phyloP scores from a whole-genome alignment of 2,888 invertebrate genomes.

The Plagodis pulveraria region DNA sequence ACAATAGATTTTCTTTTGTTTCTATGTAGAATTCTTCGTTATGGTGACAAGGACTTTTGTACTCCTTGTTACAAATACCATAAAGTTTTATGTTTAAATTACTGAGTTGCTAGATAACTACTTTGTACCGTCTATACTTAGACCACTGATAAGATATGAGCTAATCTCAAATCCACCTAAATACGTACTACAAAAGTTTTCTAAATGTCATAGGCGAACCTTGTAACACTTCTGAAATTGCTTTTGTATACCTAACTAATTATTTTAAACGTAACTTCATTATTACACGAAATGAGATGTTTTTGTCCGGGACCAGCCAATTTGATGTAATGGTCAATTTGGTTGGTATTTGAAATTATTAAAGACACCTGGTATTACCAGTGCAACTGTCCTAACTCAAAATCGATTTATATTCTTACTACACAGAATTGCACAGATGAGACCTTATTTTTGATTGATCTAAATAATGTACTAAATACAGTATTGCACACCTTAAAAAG shows the following conservation, averaged over 20 bases:
- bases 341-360: not conserved
- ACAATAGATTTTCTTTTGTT: too few species aligned
- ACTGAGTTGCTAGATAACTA: constrained; percentile 13
- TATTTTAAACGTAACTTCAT: constrained; percentile 63
- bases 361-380: too few species aligned
- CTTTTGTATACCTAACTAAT: constrained; percentile 51
- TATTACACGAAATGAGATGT: constrained; percentile 53
- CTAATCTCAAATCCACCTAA: constrained; percentile 40
- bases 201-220: constrained; percentile 63
- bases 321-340: constrained; percentile 58
- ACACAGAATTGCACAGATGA: too few species aligned
- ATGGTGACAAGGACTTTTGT: too few species aligned
- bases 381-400: too few species aligned
- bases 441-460: too few species aligned
- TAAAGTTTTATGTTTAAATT: constrained; percentile 9
- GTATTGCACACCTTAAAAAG: too few species aligned
- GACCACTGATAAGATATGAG: constrained; percentile 38
- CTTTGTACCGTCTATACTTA: constrained; percentile 20
- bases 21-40: too few species aligned
- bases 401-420: too few species aligned
- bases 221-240: constrained; percentile 72
- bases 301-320: constrained; percentile 51
- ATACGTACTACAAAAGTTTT: constrained; percentile 42
- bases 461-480: too few species aligned
- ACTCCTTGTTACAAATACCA: too few species aligned